Base-by-base conservation (phyloP, 2,888 invertebrate species). In the Thymelicus sylvestris region DNA sequence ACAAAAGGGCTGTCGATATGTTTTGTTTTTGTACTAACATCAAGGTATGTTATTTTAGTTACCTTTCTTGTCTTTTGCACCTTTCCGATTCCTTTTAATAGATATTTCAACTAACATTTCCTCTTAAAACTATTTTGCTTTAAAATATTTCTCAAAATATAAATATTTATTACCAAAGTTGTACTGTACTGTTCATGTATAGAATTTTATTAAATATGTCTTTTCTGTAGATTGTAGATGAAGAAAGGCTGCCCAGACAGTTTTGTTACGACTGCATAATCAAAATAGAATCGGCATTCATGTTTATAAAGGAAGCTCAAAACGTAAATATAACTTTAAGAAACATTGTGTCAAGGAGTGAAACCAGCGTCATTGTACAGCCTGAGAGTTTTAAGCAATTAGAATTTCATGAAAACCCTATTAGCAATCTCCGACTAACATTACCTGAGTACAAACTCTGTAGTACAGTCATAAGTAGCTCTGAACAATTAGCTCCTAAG, bases 181-280 rank as follows among this genome's bases (percentile, higher is more conserved):
- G 8, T 2, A 41, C 41, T 41, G 8, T 8, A 8, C 44, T 7
- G 41, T 7, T 41, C 41, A 41, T 41, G 31, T 31, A 2, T 31
- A 3, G 31, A 31, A 3, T 31, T 31, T 31, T 31, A 57, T 57
- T 52, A 8, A 52, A 24, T 55, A 55, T 4, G 31, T 31, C 10
- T 47, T 60, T 65, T 47, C 15, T 81, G 50, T 65, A 92, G 92
- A 80, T 90, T 50, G 74, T 82, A 73, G 84, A 89, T 31, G 86
- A 88, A 57, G 94, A 94, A 67, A 83, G 83, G 44, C 80, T 94
- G n/a, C 94, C 95, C 2, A 92, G 89, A 70, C 91, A 92, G 48
- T 90, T 95, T 67, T 95, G 95, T 76, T 90, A 89, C 60, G 86
- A 92, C 70, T 95, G 95, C 70, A 81, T 88, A 47, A 87, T 88